These are phyloP conservation scores for Scaptomyza polygonia DNA, from an alignment of 2,888 invertebrate species.

Conservation along the genomic window DNA sequence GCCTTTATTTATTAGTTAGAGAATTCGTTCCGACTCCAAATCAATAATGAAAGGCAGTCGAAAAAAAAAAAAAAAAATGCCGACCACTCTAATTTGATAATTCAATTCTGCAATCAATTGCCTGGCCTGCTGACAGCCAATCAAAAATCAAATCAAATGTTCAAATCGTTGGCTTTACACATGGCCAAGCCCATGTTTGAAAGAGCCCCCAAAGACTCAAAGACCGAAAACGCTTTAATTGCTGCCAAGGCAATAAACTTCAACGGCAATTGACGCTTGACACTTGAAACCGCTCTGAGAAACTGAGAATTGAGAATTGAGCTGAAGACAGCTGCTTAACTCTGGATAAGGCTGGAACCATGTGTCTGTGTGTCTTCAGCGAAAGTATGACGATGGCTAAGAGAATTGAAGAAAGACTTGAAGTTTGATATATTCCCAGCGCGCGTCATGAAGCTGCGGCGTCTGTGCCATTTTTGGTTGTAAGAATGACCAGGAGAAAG, in stretches of 20 bases:
- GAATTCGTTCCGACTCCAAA: slow-evolving; percentile 11
- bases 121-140: slow-evolving; percentile 58
- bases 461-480: slow-evolving; percentile 74
- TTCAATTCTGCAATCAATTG: slow-evolving; percentile 69
- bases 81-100: slow-evolving; percentile 66
- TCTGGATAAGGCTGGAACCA: slow-evolving; percentile 4
- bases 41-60: slow-evolving; percentile 47
- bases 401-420: slow-evolving; percentile 12
- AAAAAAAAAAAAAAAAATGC: slow-evolving; percentile 20
- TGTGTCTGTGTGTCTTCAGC: slow-evolving; percentile 36
- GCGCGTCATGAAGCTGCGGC: slow-evolving; percentile 78
- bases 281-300: slow-evolving; percentile 62
- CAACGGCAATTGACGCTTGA: slow-evolving; percentile 77
- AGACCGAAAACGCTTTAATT: slow-evolving; percentile 63
- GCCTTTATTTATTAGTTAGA: slow-evolving; percentile 20
- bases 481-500: slow-evolving; percentile 43
- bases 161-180: slow-evolving; percentile 55
- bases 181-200: slow-evolving; percentile 47
- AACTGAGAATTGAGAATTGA: slow-evolving; percentile 18
- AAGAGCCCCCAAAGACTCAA: slow-evolving; percentile 23
- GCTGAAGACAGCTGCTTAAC: slow-evolving; percentile 16
- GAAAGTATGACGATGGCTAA: slow-evolving; percentile 66
- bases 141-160: slow-evolving; percentile 62
- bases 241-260: slow-evolving; percentile 79
- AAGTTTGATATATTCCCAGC: slow-evolving; percentile 69